A percentile compares a stretch with the other conserved stretches of the same genome.
These are phyloP conservation scores for Zhuqinia jingwanae DNA, from an alignment of 2,888 invertebrate species.

Conservation along the genomic window DNA sequence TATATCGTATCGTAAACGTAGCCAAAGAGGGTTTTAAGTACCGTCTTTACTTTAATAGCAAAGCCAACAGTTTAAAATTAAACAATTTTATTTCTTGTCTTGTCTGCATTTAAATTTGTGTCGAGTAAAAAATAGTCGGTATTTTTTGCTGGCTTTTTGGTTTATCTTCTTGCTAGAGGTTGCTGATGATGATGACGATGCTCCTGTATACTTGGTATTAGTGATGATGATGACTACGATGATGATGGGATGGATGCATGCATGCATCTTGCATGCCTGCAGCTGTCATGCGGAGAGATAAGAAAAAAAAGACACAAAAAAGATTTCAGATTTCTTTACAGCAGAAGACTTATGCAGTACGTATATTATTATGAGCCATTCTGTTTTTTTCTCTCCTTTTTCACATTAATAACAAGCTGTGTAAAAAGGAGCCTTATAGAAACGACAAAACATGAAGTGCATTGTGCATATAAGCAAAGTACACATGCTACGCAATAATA, in stretches of 20 bases:
- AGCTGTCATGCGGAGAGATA: constrained; percentile 67
- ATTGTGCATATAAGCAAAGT: no score
- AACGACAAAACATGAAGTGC: no score
- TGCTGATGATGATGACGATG: neutral
- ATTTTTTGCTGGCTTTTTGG: constrained; percentile 32
- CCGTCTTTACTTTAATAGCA: no score
- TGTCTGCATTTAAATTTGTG: constrained; percentile 9
- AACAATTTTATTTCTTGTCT: constrained; percentile 16
- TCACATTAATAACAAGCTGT: constrained; percentile 50
- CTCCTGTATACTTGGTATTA: neutral
- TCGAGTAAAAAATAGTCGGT: constrained; percentile 1
- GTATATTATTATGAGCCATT: constrained; percentile 22
- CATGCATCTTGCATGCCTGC: constrained; percentile 69
- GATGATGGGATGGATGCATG: constrained; percentile 44
- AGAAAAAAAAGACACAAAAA: constrained; percentile 31
- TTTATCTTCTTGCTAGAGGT: neutral
- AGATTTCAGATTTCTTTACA: constrained; percentile 10
- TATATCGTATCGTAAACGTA: constrained; percentile 36
- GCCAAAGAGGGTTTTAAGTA: no score
- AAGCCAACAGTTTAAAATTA: neutral
- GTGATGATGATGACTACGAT: neutral
- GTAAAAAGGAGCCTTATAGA: constrained; percentile 36
- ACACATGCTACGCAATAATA: no score
- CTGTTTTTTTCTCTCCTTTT: constrained; percentile 43
- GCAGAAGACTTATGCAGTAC: neutral